Evolutionary conservation across 2,888 invertebrate genomes (phyloP).

Genomic region (Prosapia bicincta): DNA sequence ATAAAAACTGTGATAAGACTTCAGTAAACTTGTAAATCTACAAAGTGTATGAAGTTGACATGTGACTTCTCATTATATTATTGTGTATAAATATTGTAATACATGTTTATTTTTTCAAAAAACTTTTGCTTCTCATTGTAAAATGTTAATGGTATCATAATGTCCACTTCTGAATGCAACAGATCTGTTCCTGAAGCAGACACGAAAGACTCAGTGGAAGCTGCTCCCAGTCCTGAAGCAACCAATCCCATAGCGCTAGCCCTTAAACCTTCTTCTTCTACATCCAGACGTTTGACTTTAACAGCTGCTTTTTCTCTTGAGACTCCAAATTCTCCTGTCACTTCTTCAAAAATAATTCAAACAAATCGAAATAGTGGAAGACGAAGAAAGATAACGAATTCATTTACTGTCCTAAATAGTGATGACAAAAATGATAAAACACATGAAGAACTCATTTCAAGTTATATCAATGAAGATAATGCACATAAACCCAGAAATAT

Average conservation of each 20-base stretch:
- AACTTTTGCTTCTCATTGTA: background rate
- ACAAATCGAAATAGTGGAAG: constrained; percentile 5
- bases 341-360: constrained; percentile 17
- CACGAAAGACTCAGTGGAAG: background rate
- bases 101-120: no score
- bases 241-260: constrained; percentile 8
- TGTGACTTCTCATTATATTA: no score
- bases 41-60: no score
- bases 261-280: background rate
- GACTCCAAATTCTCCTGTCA: constrained; percentile 13
- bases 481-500: background rate
- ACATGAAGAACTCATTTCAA: constrained; percentile 1
- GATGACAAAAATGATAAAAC: background rate
- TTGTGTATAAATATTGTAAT: no score
- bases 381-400: constrained; percentile 10
- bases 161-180: background rate
- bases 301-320: constrained; percentile 30
- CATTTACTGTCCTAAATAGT: background rate
- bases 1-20: no score
- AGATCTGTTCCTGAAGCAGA: background rate
- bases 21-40: no score
- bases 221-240: constrained; percentile 3
- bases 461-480: constrained; percentile 11
- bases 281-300: constrained; percentile 20
- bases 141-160: background rate